Evolutionary conservation across 2,888 invertebrate species (phyloP).

Genomic region (Parnassius smintheus): DNA sequence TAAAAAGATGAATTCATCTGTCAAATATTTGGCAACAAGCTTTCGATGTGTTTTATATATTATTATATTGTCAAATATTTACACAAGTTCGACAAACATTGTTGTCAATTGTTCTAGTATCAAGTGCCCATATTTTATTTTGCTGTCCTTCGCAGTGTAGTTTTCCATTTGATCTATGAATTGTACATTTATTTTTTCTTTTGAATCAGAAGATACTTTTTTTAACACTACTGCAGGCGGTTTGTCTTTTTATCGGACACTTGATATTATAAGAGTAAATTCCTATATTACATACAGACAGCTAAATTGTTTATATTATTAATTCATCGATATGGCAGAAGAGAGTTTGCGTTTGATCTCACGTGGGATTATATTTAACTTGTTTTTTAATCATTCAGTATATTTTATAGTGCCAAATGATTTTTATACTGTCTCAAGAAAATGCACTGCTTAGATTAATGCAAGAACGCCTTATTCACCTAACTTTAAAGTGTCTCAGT

Average conservation of each 20-base stretch:
- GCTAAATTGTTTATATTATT: background rate
- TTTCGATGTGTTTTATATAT: background rate
- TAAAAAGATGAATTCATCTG: background rate
- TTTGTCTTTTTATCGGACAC: background rate
- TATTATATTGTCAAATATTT: background rate
- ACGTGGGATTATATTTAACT: slow-evolving; percentile 15
- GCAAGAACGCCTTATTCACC: background rate
- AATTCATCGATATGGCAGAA: slow-evolving; percentile 1
- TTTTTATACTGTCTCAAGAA: background rate
- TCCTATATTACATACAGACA: background rate
- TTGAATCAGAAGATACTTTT: background rate
- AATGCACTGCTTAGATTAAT: background rate
- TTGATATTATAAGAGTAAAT: background rate
- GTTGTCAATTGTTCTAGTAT: slow-evolving; percentile 11
- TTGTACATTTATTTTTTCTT: background rate
- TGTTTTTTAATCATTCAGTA: slow-evolving; percentile 37
- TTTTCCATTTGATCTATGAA: background rate
- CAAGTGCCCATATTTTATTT: slow-evolving; percentile 5
- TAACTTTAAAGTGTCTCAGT: background rate
- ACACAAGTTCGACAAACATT: slow-evolving; percentile 3
- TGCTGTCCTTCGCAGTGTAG: background rate
- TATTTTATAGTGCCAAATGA: slow-evolving; percentile 46
- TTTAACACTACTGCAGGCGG: background rate
- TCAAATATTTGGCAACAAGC: slow-evolving; percentile 3
- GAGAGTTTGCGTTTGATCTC: slow-evolving; percentile 22